phyloP scores from a whole-genome alignment of 2,113 vertebrate genomes.

The Calidris pygmaea region DNA sequence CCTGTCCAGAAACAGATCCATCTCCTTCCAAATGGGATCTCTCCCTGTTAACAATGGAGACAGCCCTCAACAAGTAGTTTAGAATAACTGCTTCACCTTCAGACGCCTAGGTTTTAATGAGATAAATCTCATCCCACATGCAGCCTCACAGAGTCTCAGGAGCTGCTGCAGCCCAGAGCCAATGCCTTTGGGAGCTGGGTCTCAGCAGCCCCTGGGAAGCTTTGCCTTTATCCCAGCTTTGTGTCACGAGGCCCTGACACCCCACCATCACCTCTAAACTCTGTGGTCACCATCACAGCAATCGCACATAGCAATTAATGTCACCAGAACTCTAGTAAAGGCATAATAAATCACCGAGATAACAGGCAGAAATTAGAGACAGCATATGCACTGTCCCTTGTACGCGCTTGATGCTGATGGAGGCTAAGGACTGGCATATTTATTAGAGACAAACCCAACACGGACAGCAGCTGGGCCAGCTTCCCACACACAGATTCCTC shows the following conservation, averaged over 20 bases:
- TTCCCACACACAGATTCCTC: background rate
- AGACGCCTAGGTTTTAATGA: background rate
- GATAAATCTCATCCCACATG: rapidly evolving
- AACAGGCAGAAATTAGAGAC: background rate
- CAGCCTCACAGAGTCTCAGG: background rate
- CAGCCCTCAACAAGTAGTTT: background rate
- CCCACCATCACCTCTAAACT: background rate
- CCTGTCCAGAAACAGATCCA: background rate
- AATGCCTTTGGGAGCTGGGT: background rate
- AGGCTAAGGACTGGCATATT: background rate
- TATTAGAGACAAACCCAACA: background rate
- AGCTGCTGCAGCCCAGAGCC: background rate
- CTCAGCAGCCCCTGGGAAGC: background rate
- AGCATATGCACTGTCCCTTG: background rate
- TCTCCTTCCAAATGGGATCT: background rate
- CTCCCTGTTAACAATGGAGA: background rate
- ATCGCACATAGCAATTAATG: background rate
- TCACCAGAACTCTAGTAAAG: background rate
- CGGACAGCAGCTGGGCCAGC: background rate
- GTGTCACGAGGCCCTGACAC: background rate
- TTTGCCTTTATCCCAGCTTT: background rate
- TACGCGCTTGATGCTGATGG: background rate
- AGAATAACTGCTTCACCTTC: background rate
- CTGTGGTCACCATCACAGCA: background rate
- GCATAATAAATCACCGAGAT: background rate